Evolutionary conservation across 2,888 invertebrate genomes (phyloP), one percentile per base, ranked within the genome.

Genomic region (Tachina grossa): DNA sequence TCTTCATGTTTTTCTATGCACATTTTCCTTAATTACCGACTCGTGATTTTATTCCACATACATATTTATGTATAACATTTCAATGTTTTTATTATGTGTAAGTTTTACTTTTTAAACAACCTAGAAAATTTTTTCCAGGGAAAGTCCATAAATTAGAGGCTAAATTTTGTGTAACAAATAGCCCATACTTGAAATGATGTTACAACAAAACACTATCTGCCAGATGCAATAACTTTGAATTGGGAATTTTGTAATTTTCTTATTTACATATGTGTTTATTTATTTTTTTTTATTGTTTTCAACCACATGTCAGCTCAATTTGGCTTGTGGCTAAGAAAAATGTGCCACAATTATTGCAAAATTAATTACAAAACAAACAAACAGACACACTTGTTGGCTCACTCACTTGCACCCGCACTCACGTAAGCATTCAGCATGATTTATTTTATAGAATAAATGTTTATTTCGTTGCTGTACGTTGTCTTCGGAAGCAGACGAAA

Each of bases 321-420:
- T 55, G 19, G 53, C 63, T 69, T 69, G 69, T 78, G 69, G 61
- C 69, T 68, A 43, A 69, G 19, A 75, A 59, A 71, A 80, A 65
- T 68, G 19, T 72, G 49, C 61, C 68, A 74, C 81, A 82, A 82
- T 82, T 82, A 75, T 85, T 85, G 85, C 82, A 78, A 85, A 85
- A 82, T 82, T 80, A 81, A 85, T 81, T 69, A 69, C 45, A 72
- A 82, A 63, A 69, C 57, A 85, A 82, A 69, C 11, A 66, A 51
- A 68, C 9, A 61, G 9, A 74, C 61, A 45, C 53, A 68, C 14
- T 53, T 55, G 53, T 31, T 65, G 51, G 72, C n/a, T 41, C 53
- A 45, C 71, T 61, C 59, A 43, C 11, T 19, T 14, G n/a, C 45
- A 19, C 43, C 8, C 51, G 10, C 63, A 63, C 47, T 55, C 47